Conservation (phyloP, 1,140 invertebrate species). For the Drosophila asahinai region DNA sequence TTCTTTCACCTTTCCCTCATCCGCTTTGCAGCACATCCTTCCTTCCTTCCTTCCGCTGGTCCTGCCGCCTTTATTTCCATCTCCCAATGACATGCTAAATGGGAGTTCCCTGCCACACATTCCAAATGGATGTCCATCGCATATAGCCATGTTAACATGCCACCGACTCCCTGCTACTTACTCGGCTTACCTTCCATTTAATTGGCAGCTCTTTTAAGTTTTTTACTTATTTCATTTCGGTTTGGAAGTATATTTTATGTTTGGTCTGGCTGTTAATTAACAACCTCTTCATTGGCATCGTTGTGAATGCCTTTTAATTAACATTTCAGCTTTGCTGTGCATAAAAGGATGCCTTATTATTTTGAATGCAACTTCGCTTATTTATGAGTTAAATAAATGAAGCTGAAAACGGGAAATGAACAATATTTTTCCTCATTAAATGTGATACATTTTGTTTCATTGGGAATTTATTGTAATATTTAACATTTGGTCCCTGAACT, state of each 20-base stretch:
- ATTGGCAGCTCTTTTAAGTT: constrained; percentile 9
- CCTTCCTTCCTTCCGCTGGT: constrained; percentile 20
- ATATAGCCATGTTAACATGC: constrained; percentile 28
- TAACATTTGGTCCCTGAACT: neutral
- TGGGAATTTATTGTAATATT: neutral
- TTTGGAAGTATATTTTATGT: constrained; percentile 22
- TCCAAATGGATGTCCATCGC: constrained; percentile 18
- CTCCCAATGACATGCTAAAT: constrained; percentile 13
- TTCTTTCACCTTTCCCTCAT: constrained; percentile 28
- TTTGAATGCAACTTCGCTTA: neutral
- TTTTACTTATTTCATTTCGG: constrained; percentile 19
- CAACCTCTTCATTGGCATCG: constrained; percentile 1
- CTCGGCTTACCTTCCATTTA: constrained; percentile 19
- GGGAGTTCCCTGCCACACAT: constrained; percentile 8
- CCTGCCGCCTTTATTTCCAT: neutral
- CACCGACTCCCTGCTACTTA: constrained; percentile 14
- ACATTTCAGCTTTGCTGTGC: constrained; percentile 1
- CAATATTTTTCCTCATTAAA: no score
- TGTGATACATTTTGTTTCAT: neutral
- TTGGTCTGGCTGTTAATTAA: constrained; percentile 15
- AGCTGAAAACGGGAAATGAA: no score
- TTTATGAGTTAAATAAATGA: no score
- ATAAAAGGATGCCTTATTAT: neutral
- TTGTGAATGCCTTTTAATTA: constrained; percentile 35
- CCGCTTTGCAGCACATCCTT: constrained; percentile 13